A percentile compares a stretch with the other conserved stretches of the same genome.
These are phyloP conservation scores for Sturnus vulgaris DNA, from an alignment of 2,113 vertebrate species.

Conservation along the genomic window DNA sequence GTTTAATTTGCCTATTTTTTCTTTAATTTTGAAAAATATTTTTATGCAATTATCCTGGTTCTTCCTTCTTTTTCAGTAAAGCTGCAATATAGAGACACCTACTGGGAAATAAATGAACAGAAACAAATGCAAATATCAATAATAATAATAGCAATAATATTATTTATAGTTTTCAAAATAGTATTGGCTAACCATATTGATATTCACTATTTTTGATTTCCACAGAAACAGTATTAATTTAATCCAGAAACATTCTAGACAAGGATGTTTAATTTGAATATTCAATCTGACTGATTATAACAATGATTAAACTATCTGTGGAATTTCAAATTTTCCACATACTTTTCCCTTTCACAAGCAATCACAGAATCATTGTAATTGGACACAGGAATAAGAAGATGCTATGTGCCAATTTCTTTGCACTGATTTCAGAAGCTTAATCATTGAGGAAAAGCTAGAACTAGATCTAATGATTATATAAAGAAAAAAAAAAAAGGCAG, in stretches of 20 bases:
- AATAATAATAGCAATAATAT: neutral
- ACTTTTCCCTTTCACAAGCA: neutral
- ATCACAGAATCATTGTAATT: neutral
- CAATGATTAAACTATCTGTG: neutral
- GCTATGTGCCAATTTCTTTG: neutral
- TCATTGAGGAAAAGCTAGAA: neutral
- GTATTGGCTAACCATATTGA: neutral
- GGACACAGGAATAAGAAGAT: neutral
- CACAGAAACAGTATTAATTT: neutral
- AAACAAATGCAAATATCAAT: constrained; percentile 59
- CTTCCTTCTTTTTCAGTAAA: constrained; percentile 62
- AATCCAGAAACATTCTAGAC: neutral
- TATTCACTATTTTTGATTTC: neutral
- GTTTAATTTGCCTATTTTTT: neutral
- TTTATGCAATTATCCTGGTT: constrained; percentile 50
- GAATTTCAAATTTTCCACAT: neutral
- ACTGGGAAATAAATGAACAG: constrained; percentile 77
- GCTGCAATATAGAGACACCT: constrained; percentile 80
- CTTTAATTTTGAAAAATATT: neutral
- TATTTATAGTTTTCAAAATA: neutral
- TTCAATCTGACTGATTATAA: neutral
- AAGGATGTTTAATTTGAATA: neutral
- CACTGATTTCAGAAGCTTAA: neutral
- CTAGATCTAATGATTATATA: neutral
- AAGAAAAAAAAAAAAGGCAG: no score